A percentile compares a stretch with the other conserved stretches of the same genome.
Evolutionary conservation across 1,140 invertebrate species (phyloP).

Genomic region (Pachypeltis micranthus): DNA sequence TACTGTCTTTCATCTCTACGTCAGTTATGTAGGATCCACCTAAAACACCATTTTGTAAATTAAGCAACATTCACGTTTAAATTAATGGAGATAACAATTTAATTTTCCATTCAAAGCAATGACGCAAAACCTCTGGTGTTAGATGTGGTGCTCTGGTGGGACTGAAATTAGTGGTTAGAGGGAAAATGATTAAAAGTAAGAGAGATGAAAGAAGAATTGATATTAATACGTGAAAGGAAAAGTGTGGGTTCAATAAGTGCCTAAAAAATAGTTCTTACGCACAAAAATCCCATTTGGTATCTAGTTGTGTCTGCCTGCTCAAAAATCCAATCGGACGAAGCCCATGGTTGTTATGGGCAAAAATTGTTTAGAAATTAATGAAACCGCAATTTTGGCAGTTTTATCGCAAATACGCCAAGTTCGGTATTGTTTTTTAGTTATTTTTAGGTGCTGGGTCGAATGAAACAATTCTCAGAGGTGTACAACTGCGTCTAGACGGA

Average conservation of each 20-base stretch:
- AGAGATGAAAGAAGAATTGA: neutral
- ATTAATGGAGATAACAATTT: neutral
- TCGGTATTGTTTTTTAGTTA: neutral
- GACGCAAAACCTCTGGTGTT: too few relatives aligned
- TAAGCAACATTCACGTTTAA: neutral
- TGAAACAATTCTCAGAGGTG: too few relatives aligned
- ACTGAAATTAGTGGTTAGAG: too few relatives aligned
- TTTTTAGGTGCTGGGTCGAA: too few relatives aligned
- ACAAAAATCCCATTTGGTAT: too few relatives aligned
- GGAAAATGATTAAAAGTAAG: neutral
- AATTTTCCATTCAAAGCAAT: too few relatives aligned
- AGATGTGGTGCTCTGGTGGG: too few relatives aligned
- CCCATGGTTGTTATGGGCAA: neutral
- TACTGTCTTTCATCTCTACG: slow-evolving; percentile 17
- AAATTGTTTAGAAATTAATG: neutral
- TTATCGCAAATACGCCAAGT: neutral
- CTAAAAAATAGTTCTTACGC: too few relatives aligned
- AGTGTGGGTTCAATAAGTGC: neutral
- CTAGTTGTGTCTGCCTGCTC: too few relatives aligned
- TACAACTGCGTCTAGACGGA: too few relatives aligned
- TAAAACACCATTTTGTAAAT: neutral
- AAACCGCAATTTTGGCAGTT: neutral
- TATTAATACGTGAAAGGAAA: neutral
- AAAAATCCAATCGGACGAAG: neutral
- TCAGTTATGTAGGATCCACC: slow-evolving; percentile 11